Conservation (phyloP, 2,797 vertebrate genomes). For the Gallirallus australis region DNA sequence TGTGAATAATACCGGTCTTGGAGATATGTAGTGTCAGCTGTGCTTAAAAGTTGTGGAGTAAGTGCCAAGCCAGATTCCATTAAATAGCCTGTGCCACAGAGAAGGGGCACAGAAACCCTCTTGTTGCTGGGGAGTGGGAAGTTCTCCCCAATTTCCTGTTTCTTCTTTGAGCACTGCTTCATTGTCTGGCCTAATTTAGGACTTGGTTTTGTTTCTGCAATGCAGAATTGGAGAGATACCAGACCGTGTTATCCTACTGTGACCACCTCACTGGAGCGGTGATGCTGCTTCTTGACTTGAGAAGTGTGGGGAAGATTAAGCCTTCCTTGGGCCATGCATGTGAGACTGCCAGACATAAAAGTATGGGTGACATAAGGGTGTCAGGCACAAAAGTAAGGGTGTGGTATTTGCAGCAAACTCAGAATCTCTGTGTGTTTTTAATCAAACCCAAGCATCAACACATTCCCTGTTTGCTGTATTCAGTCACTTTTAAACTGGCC, state of each 20-base stretch:
- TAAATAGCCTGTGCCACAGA: neutral
- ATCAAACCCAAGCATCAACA: neutral
- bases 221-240: neutral
- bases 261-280: neutral
- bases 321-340: neutral
- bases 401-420: neutral
- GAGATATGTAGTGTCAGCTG: neutral
- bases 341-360: neutral
- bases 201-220: neutral
- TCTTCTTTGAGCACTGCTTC: neutral
- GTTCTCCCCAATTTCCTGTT: neutral
- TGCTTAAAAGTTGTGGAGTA: neutral
- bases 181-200: neutral
- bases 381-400: neutral
- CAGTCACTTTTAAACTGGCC: neutral
- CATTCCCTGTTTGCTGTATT: neutral
- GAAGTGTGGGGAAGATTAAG: neutral
- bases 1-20: neutral
- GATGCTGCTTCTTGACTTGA: neutral
- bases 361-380: neutral
- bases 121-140: neutral
- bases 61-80: neutral
- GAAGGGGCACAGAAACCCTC: neutral
- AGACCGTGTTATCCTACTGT: neutral
- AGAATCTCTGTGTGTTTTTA: neutral